Evolutionary conservation across 1,140 invertebrate genomes (phyloP).

Genomic region (Cotesia glomerata): DNA sequence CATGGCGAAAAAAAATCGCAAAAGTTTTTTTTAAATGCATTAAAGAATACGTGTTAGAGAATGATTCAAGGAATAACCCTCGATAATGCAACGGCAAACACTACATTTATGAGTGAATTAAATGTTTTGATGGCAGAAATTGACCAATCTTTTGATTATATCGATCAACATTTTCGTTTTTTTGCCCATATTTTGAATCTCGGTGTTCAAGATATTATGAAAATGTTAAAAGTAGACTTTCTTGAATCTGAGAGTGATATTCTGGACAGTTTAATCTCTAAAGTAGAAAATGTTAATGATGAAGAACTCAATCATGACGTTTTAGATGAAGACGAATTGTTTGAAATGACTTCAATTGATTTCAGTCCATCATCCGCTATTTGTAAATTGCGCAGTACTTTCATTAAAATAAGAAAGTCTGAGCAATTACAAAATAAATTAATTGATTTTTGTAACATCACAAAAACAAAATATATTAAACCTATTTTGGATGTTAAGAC

Average conservation of each 20-base stretch:
- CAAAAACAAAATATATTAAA: too few species aligned
- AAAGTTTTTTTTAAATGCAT: conserved; percentile 21
- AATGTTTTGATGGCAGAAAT: neutral
- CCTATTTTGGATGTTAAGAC: too few species aligned
- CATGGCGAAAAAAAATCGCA: conserved; percentile 28
- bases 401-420: too few species aligned
- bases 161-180: conserved; percentile 39
- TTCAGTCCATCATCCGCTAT: neutral
- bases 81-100: conserved; percentile 23
- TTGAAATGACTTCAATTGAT: conserved; percentile 16
- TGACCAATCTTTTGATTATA: conserved; percentile 28
- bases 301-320: neutral
- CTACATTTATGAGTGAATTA: conserved; percentile 26
- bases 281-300: too few species aligned
- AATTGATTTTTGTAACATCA: too few species aligned
- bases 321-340: conserved; percentile 5
- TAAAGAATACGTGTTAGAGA: conserved; percentile 20
- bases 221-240: conserved; percentile 7
- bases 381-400: conserved; percentile 1
- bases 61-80: conserved; percentile 31
- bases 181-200: conserved; percentile 42
- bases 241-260: too few species aligned
- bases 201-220: conserved; percentile 39
- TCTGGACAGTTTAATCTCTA: too few species aligned
- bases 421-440: too few species aligned